These are phyloP conservation scores for Cheilosia urbana DNA, from an alignment of 2,888 invertebrate genomes.

Conservation along the genomic window DNA sequence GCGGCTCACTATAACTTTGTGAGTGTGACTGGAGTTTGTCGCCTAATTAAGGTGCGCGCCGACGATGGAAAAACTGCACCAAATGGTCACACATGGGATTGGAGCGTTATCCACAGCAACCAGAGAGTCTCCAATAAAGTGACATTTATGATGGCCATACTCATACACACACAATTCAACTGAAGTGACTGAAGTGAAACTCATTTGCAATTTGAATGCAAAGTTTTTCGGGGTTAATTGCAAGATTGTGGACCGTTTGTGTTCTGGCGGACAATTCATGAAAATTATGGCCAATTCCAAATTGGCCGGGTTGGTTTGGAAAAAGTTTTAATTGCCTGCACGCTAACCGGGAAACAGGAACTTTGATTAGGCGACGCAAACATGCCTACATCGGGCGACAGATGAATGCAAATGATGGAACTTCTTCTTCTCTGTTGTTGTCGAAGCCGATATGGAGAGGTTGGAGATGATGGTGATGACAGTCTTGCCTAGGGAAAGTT, in stretches of 20 bases:
- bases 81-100: slow-evolving; percentile 52
- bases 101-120: slow-evolving; percentile 1
- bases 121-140: slow-evolving; percentile 49
- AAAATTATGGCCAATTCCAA: slow-evolving; percentile 73
- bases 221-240: slow-evolving; percentile 76
- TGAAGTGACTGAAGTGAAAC: slow-evolving; percentile 63
- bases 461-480: not conserved
- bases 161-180: slow-evolving; percentile 48
- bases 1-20: too few species aligned
- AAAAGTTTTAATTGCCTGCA: slow-evolving; percentile 74
- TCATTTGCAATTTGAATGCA: slow-evolving; percentile 76
- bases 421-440: slow-evolving; percentile 9
- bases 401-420: slow-evolving; percentile 62
- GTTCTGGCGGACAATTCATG: slow-evolving; percentile 70
- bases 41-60: slow-evolving; percentile 69
- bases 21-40: slow-evolving; percentile 50
- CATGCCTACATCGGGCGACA: slow-evolving; percentile 30
- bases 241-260: slow-evolving; percentile 72
- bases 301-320: slow-evolving; percentile 66
- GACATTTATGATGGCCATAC: slow-evolving; percentile 73
- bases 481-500: not conserved
- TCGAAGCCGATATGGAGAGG: not conserved
- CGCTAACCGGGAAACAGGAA: slow-evolving; percentile 40
- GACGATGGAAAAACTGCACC: slow-evolving; percentile 46
- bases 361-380: slow-evolving; percentile 57